These are phyloP conservation scores for Ormia ochracea DNA, from an alignment of 2,888 invertebrate species.

Conservation along the genomic window DNA sequence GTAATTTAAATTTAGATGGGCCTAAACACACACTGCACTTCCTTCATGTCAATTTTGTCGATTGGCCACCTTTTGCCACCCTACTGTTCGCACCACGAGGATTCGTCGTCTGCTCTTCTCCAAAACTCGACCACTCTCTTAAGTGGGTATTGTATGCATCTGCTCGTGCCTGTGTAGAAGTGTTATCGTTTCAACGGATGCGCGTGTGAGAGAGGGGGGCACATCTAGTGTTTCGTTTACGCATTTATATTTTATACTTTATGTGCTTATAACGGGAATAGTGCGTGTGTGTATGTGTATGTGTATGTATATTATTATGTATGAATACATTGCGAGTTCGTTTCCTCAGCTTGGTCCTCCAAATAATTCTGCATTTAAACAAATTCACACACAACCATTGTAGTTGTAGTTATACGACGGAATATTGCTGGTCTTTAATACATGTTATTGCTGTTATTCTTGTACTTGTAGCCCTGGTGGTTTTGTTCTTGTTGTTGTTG, in stretches of 20 bases:
- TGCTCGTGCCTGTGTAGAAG: background rate
- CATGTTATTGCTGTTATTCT: constrained; percentile 27
- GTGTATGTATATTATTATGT: background rate
- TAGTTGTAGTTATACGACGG: constrained; percentile 36
- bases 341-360: constrained; percentile 59
- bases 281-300: background rate
- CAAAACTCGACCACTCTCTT: constrained; percentile 33
- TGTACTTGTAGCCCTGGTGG: constrained; percentile 21
- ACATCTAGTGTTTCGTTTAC: constrained; percentile 50
- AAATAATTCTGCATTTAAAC: constrained; percentile 27
- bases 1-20: constrained; percentile 60
- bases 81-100: constrained; percentile 16
- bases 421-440: constrained; percentile 49
- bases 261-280: constrained; percentile 9
- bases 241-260: constrained; percentile 40
- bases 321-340: constrained; percentile 28
- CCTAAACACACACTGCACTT: constrained; percentile 15
- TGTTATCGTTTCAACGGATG: background rate
- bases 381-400: constrained; percentile 26
- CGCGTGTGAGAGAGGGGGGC: constrained; percentile 18
- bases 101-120: constrained; percentile 8
- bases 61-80: constrained; percentile 36
- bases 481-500: constrained; percentile 14
- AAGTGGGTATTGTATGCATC: constrained; percentile 9
- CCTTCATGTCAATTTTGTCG: constrained; percentile 48